Conservation (phyloP, 2,113 vertebrate species). For the Corvus cornix region DNA sequence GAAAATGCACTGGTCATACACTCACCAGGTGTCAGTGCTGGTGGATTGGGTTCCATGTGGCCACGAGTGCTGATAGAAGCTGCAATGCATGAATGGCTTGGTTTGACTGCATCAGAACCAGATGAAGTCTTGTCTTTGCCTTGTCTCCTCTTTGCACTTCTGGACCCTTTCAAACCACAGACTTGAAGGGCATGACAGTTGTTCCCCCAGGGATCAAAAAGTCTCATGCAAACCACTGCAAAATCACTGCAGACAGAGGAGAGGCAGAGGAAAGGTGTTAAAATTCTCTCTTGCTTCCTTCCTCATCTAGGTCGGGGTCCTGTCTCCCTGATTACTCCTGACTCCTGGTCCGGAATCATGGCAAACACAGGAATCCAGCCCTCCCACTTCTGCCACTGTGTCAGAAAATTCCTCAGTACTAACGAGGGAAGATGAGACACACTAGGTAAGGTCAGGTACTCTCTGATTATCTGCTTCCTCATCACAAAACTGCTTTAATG, state of each 20-base stretch:
- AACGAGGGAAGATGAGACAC: neutral
- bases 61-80: neutral
- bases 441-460: neutral
- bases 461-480: neutral
- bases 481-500: neutral
- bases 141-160: neutral
- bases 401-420: neutral
- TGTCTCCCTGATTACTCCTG: neutral
- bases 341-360: neutral
- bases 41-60: neutral
- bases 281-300: neutral
- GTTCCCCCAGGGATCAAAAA: neutral
- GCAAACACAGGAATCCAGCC: neutral
- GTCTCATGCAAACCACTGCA: neutral
- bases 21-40: neutral
- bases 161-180: neutral
- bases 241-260: neutral
- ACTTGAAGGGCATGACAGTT: neutral
- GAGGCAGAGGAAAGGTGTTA: neutral
- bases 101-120: neutral
- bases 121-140: neutral
- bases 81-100: neutral
- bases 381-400: neutral
- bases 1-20: neutral
- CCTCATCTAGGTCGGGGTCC: neutral